Conservation (phyloP, 2,888 invertebrate species). For the Ormyrus nitidulus region DNA sequence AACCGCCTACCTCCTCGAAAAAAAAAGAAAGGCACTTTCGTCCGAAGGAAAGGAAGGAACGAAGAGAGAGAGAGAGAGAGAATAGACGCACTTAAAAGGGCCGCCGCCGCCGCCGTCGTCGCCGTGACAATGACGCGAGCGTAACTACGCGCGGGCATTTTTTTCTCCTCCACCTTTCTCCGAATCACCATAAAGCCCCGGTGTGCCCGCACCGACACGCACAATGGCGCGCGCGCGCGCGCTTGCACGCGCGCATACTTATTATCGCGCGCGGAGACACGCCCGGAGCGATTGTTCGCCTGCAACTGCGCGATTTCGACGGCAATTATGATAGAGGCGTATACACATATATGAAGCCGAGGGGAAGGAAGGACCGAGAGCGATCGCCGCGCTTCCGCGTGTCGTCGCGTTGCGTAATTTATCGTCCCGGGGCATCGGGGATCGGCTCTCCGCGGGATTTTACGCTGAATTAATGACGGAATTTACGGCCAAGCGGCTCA, state of each 20-base stretch:
- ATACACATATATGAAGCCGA: not conserved
- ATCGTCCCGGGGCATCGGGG: too few species aligned
- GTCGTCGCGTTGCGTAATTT: not conserved
- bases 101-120: not conserved
- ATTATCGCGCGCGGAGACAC: constrained; percentile 2
- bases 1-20: constrained; percentile 18
- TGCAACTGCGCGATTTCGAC: not conserved
- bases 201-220: not conserved
- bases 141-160: too few species aligned
- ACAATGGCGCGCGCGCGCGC: not conserved
- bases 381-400: constrained; percentile 10
- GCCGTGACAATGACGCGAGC: too few species aligned
- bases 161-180: constrained; percentile 12
- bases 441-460: too few species aligned
- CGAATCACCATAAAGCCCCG: constrained; percentile 37
- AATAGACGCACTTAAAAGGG: not conserved
- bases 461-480: too few species aligned
- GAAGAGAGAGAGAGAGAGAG: not conserved
- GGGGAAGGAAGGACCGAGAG: too few species aligned
- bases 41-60: not conserved
- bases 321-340: constrained; percentile 35
- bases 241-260: constrained; percentile 2
- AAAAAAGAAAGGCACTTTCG: constrained; percentile 12
- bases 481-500: too few species aligned
- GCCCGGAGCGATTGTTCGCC: not conserved